Conservation (phyloP, 2,113 vertebrate species). For the Plecotus auritus region DNA sequence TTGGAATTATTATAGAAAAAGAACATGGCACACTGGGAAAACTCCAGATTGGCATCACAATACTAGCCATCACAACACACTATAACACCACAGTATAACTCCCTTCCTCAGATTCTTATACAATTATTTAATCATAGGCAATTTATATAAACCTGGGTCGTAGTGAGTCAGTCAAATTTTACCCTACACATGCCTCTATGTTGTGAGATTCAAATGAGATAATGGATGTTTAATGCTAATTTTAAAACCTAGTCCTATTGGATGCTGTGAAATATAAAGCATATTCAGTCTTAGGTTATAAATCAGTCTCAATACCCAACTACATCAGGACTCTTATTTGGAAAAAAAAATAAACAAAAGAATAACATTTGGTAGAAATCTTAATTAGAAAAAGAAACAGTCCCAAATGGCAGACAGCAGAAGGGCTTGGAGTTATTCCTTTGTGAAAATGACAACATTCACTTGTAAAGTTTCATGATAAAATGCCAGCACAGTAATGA, state of each 20-base stretch:
- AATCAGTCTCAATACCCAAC: not conserved
- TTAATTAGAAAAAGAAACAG: not conserved
- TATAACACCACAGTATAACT: not conserved
- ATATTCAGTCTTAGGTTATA: not conserved
- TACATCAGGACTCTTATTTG: not conserved
- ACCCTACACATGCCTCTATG: not conserved
- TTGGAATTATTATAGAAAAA: not conserved
- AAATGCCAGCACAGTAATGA: constrained; percentile 53
- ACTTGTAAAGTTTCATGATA: constrained; percentile 11
- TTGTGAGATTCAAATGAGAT: not conserved
- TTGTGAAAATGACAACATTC: constrained; percentile 20
- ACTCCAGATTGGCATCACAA: not conserved
- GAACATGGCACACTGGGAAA: not conserved
- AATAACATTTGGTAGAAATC: not conserved
- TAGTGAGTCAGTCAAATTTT: not conserved
- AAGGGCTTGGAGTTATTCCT: not conserved
- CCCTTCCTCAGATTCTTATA: not conserved
- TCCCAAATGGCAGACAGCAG: not conserved
- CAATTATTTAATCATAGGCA: not conserved
- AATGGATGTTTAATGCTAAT: not conserved
- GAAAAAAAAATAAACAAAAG: not conserved
- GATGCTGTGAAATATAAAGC: not conserved
- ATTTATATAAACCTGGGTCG: not conserved
- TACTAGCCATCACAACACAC: not conserved
- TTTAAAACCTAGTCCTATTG: not conserved